A percentile compares a stretch with the other conserved stretches of the same genome.
These are phyloP conservation scores for Condylura cristata DNA, from an alignment of 2,113 vertebrate species.

Conservation along the genomic window DNA sequence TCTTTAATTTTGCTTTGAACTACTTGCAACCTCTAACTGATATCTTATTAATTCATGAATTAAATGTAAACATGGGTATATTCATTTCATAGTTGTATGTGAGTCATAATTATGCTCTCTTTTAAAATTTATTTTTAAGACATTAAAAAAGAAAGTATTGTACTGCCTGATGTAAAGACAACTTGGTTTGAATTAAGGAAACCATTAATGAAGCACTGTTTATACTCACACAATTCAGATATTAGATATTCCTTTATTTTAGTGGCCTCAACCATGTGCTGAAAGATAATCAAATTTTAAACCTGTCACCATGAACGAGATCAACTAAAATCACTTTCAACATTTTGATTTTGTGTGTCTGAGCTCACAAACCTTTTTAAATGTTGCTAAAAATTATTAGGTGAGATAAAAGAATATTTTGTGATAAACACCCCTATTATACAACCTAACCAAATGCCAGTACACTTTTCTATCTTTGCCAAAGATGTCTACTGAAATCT, in stretches of 20 bases:
- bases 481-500: not conserved
- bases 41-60: not conserved
- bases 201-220: not conserved
- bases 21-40: not conserved
- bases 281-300: not conserved
- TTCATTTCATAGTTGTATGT: not conserved
- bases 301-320: not conserved
- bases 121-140: not conserved
- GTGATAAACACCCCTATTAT: not conserved
- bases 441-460: not conserved
- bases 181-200: not conserved
- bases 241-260: not conserved
- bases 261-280: not conserved
- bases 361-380: not conserved
- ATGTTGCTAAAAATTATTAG: not conserved
- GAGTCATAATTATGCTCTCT: not conserved
- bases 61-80: not conserved
- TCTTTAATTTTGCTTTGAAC: not conserved
- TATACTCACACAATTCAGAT: not conserved
- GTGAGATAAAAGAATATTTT: not conserved
- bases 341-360: not conserved
- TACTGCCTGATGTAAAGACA: not conserved
- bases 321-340: not conserved
- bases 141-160: not conserved
- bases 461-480: not conserved